Percentiles rank a stretch among this genome's conserved stretches.
Evolutionary conservation across 1,140 invertebrate genomes (phyloP).

Genomic region (Muscidifurax raptorellus): DNA sequence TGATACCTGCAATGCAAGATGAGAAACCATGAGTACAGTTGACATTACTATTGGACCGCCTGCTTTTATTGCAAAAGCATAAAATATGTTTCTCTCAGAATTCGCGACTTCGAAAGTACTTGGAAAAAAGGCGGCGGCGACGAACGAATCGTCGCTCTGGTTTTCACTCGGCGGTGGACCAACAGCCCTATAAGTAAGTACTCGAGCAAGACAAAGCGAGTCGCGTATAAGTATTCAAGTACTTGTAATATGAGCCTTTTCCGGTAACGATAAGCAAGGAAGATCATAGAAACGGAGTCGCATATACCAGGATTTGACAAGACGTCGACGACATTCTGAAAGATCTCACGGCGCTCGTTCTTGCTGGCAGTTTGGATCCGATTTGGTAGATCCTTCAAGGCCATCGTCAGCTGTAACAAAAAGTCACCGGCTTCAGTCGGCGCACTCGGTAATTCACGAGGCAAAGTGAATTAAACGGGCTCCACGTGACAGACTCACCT

Average conservation of each 20-base stretch:
- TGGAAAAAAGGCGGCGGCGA: background rate
- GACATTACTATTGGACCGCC: background rate
- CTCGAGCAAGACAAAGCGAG: background rate
- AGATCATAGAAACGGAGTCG: background rate
- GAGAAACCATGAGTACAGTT: background rate
- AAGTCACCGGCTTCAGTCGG: conserved; percentile 47
- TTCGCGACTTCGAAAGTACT: background rate
- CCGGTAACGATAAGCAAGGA: background rate
- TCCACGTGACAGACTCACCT: conserved; percentile 72
- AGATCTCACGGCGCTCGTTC: conserved; percentile 82
- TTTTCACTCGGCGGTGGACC: background rate
- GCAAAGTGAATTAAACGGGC: conserved; percentile 44
- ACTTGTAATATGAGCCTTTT: background rate
- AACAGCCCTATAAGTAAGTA: background rate
- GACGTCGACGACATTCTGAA: conserved; percentile 83
- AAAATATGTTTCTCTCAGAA: conserved; percentile 25
- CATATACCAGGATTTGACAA: conserved; percentile 83
- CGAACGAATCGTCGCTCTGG: background rate
- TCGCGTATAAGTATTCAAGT: background rate
- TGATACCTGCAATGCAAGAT: conserved; percentile 80
- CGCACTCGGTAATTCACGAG: conserved; percentile 15
- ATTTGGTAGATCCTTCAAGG: conserved; percentile 87
- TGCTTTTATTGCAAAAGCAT: background rate
- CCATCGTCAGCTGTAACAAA: conserved; percentile 81
- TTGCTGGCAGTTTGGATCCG: conserved; percentile 86